Evolutionary conservation across 2,797 vertebrate species (phyloP).

Genomic region (Enteromius afrohamiltoni): DNA sequence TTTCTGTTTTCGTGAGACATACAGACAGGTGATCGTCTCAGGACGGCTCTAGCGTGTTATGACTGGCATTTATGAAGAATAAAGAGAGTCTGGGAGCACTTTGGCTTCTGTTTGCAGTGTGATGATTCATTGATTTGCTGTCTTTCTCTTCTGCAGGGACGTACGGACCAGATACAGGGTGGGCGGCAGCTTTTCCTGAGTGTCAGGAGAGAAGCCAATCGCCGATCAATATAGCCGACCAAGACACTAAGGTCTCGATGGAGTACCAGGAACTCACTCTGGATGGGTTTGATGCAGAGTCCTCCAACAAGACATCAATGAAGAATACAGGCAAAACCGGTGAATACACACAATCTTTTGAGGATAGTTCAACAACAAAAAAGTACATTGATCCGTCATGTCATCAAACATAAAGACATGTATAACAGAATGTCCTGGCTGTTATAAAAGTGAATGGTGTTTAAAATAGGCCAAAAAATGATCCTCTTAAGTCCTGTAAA

Average conservation of each 20-base stretch:
- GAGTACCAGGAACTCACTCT: slow-evolving; percentile 91
- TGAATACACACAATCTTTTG: slow-evolving; percentile 59
- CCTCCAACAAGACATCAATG: slow-evolving; percentile 97
- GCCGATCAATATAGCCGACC: slow-evolving; percentile 90
- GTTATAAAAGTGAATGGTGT: background rate
- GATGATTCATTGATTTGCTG: slow-evolving; percentile 49
- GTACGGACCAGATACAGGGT: slow-evolving; percentile 91
- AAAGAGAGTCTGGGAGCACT: slow-evolving; percentile 12
- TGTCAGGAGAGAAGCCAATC: slow-evolving; percentile 91
- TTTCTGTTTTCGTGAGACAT: slow-evolving; percentile 7
- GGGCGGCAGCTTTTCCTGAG: slow-evolving; percentile 86
- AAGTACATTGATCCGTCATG: background rate
- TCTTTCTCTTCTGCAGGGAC: slow-evolving; percentile 75
- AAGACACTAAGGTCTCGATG: slow-evolving; percentile 82
- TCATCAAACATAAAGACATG: background rate
- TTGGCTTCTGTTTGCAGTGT: slow-evolving; percentile 24
- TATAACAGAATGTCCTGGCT: background rate
- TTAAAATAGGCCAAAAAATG: background rate
- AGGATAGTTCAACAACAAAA: background rate
- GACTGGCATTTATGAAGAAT: slow-evolving; percentile 36
- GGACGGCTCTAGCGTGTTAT: slow-evolving; percentile 24
- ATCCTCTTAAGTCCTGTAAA: background rate
- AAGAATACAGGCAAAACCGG: slow-evolving; percentile 98
- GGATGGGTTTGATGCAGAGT: slow-evolving; percentile 89
- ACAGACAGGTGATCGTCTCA: slow-evolving; percentile 20